Base-by-base conservation (phyloP, 2,888 invertebrate species). In the Isoperla grammatica region DNA sequence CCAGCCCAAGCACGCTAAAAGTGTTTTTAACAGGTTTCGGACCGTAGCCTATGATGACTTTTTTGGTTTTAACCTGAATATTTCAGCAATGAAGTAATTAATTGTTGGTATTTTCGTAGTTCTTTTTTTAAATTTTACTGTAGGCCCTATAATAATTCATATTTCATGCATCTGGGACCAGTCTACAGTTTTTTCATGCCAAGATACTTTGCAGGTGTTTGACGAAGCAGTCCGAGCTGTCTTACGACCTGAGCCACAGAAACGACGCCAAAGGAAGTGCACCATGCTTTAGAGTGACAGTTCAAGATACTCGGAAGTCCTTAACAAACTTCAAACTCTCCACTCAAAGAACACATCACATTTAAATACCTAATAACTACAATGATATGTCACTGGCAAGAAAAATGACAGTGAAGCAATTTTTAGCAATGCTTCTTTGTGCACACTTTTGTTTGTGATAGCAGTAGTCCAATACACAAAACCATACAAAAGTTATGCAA, bases 181-280 rank as follows among this genome's bases (percentile, higher is more conserved):
- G n/a, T n/a, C n/a, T n/a, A n/a, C n/a, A n/a, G n/a, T n/a, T n/a
- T n/a, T n/a, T n/a, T n/a, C n/a, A n/a, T n/a, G n/a, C n/a, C n/a
- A n/a, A n/a, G n/a, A n/a, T n/a, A 29, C 29, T 29, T 29, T 70
- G 13, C 78, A 95, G 91, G 98, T 99, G 61, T 99, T 99, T 79
- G 97, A 98, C 73, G 99, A 99, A 80, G 96, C 98, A 29, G 98
- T 98, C 39, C 84, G 98, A 69, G 94, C 97, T 61, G 98, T 99
- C 66, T 81, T 99, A 71, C 85, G 95, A 80, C 99, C 99, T 56
- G 95, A 97, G 77, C 96, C 97, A 61, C 88, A 91, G 72, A 95
- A 95, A 77, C 86, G 92, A 78, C 89, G 90, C 78, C 93, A 94
- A 80, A 86, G 92, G 79, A 93, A 93, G 78, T 95, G 94, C 82